Base-by-base conservation (phyloP, 2,797 vertebrate genomes). In the Lutjanus campechanus region DNA sequence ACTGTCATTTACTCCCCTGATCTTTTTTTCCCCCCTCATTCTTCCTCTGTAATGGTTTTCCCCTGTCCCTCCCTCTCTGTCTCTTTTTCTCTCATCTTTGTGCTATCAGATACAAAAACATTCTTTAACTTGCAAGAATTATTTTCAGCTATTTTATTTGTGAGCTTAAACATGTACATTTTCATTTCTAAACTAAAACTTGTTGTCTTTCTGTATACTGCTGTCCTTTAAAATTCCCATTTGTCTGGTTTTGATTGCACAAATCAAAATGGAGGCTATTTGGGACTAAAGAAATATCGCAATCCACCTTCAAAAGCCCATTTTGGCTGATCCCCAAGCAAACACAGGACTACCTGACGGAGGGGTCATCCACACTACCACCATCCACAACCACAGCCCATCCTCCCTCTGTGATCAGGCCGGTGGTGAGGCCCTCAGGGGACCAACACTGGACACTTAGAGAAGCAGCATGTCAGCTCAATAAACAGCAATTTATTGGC, bases 401-500 rank as follows among this genome's bases (percentile, higher is more conserved):
- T 81, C 84, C 88, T 88, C 88, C 85, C 82, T 53, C 54, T 63
- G 73, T 56, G 70, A 89, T 86, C 78, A 72, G 69, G 59, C 68
- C n/a, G 72, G 66, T 12, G 43, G 79, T 15, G 70, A 67, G 79
- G 73, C 81, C 83, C 90, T 83, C 84, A 1, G 62, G 91, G 87
- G 91, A 91, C 85, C 77, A 56, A 77, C 83, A 73, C 0, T 5
- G 0, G 77, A 82, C 90, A 83, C 87, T 90, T 89, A 88, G 73
- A 64, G 69, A 71, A 78, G 87, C 78, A 73, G 79, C 20, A 50
- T 80, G 77, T 88, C 17, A 29, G 74, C 88, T 86, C 77, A 85
- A 91, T 85, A 86, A 93, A 92, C 86, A 91, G 89, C 85, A 77
- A 89, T 89, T 92, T 90, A 93, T 95, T 92, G 86, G 89, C 90